Evolutionary conservation across 2,797 vertebrate species (phyloP).

Genomic region (Spea hammondii): DNA sequence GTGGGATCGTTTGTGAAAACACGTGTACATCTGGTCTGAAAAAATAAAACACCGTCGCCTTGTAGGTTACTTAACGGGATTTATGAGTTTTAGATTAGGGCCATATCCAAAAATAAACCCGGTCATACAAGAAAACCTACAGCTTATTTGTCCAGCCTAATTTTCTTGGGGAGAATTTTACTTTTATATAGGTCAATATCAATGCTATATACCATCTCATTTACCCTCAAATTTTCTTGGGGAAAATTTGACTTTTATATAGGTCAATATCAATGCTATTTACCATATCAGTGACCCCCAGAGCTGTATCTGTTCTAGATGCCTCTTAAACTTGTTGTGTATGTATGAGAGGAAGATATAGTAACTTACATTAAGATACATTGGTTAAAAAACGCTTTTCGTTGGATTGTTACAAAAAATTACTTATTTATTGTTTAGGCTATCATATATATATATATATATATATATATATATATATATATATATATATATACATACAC

Average conservation of each 20-base stretch:
- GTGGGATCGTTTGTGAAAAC: conserved; percentile 54
- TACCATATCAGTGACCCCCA: conserved; percentile 1
- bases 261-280: not conserved
- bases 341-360: too few species aligned
- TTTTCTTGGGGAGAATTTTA: conserved; percentile 10
- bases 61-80: conserved; percentile 48
- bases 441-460: too few species aligned
- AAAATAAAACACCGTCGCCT: conserved; percentile 51
- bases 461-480: too few species aligned
- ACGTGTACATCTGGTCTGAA: conserved; percentile 52
- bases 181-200: not conserved
- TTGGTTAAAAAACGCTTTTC: too few species aligned
- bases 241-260: conserved; percentile 11
- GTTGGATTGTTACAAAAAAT: too few species aligned
- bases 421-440: too few species aligned
- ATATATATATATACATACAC: too few species aligned
- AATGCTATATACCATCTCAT: conserved; percentile 1
- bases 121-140: conserved; percentile 27
- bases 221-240: not conserved
- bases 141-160: not conserved
- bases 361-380: too few species aligned
- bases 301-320: too few species aligned
- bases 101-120: conserved; percentile 44
- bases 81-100: conserved; percentile 50
- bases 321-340: too few species aligned